Conservation (phyloP, 2,888 invertebrate genomes). For the Stegana nigrithorax region DNA sequence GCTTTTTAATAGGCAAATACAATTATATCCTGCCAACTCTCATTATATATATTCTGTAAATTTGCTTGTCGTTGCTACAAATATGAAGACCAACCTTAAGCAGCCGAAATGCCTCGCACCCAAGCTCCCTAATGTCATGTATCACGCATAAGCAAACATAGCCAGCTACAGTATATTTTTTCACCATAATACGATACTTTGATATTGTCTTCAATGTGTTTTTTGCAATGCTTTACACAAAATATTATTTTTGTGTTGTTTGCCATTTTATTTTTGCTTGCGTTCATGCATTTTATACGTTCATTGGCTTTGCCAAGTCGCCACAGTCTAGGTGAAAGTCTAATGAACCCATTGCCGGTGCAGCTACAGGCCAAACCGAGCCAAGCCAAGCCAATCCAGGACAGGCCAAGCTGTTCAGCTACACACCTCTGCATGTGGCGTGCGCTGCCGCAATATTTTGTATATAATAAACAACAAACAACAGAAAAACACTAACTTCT, state of each 20-base stretch:
- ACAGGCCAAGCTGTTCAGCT: too few relatives aligned
- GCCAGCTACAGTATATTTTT: too few relatives aligned
- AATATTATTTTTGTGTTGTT: background rate
- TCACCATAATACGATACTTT: too few relatives aligned
- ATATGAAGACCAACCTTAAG: too few relatives aligned
- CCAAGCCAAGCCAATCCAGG: background rate
- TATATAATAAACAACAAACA: background rate
- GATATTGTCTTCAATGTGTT: background rate
- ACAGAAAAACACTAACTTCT: too few relatives aligned
- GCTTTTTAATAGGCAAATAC: too few relatives aligned
- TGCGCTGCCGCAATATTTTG: background rate
- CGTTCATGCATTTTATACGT: slow-evolving; percentile 48
- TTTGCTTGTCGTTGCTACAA: too few relatives aligned
- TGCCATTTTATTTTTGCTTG: background rate
- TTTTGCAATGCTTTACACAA: background rate
- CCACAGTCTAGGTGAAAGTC: slow-evolving; percentile 49
- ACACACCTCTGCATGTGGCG: slow-evolving; percentile 1
- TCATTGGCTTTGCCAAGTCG: slow-evolving; percentile 59
- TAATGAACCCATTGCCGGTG: slow-evolving; percentile 51
- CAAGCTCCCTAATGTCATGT: background rate
- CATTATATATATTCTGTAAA: too few relatives aligned
- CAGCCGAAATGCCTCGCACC: background rate
- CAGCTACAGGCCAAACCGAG: too few relatives aligned
- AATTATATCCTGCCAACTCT: too few relatives aligned
- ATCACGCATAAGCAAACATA: slow-evolving; percentile 5